phyloP scores from a whole-genome alignment of 2,113 vertebrate species.

The Cromileptes altivelis region DNA sequence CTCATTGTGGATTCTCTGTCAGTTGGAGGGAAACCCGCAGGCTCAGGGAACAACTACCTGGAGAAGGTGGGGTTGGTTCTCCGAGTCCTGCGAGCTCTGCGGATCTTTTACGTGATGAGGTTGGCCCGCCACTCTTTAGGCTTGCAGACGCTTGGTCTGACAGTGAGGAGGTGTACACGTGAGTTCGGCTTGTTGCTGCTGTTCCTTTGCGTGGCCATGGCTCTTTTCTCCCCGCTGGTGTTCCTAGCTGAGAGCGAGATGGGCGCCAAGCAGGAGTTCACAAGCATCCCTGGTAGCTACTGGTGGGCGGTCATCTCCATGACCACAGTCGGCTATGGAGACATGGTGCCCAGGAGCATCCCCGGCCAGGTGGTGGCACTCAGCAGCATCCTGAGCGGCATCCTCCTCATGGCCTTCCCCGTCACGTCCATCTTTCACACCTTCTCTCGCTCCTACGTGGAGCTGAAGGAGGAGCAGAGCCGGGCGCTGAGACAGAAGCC shows the following conservation, averaged over 20 bases:
- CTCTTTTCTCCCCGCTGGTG: conserved; percentile 93
- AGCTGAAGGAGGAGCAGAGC: conserved; percentile 94
- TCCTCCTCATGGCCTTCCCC: conserved; percentile 97
- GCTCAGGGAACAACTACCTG: conserved; percentile 92
- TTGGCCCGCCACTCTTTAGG: conserved; percentile 94
- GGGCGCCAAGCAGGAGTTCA: conserved; percentile 96
- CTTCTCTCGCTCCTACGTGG: conserved; percentile 95
- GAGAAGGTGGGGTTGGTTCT: conserved; percentile 94
- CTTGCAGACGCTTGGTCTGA: conserved; percentile 94
- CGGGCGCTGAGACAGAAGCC: conserved; percentile 83
- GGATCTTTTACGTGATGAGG: conserved; percentile 96
- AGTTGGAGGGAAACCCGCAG: conserved; percentile 77
- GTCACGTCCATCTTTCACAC: conserved; percentile 98
- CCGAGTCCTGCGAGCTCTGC: conserved; percentile 92
- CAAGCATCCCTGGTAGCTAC: conserved; percentile 94
- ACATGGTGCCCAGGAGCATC: conserved; percentile 98
- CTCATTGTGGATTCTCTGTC: conserved; percentile 91
- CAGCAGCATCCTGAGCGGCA: conserved; percentile 97
- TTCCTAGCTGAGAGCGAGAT: conserved; percentile 95
- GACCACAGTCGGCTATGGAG: conserved; percentile 97
- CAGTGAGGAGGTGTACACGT: conserved; percentile 92
- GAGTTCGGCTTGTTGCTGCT: conserved; percentile 94
- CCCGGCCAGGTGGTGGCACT: conserved; percentile 97
- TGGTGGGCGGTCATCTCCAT: conserved; percentile 99
- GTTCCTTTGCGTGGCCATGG: conserved; percentile 97